Evolutionary conservation across 2,888 invertebrate genomes (phyloP), one percentile per base, ranked within the genome.

Genomic region (Drosophila kuntzei): DNA sequence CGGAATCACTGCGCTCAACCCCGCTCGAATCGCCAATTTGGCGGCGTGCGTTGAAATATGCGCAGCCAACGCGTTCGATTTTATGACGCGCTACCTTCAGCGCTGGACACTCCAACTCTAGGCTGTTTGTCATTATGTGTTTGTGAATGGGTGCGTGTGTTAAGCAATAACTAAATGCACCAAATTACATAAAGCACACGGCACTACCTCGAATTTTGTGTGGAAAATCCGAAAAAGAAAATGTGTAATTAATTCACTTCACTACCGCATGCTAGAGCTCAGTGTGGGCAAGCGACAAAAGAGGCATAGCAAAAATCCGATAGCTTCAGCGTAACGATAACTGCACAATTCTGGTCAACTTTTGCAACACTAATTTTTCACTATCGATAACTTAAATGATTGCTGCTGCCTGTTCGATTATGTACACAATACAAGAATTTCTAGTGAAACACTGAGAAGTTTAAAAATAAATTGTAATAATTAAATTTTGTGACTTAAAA

Each of bases 21-120:
- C 89, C 89, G 59, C 68, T 77, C 18, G 66, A 44, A 54, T 88
- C 89, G 67, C 71, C 61, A 63, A 78, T 80, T 80, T 86, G 79
- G 74, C 85, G 89, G 71, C 85, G 88, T 49, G 89, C 88, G 62
- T 82, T 86, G 34, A 85, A 82, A 73, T 83, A 91, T 18, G 83
- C 80, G 58, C 77, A 75, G 39, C 90, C 90, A 67, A 90, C 90
- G 65, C 83, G 80, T 79, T 90, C 89, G 53, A 89, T 73, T 64
- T 67, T 76, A 36, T 79, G 80, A 55, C 76, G 73, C 67, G 71
- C 66, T 68, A 86, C 87, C 68, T 78, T 86, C 55, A 88, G 58
- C 34, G 64, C 55, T 58, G 68, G 20, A 29, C 71, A 75, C 67
- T 79, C 71, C 53, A 85, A 72, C 25, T 77, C 59, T 37, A 76